Evolutionary conservation across 2,113 vertebrate genomes (phyloP).

Genomic region (Cottus gobio): DNA sequence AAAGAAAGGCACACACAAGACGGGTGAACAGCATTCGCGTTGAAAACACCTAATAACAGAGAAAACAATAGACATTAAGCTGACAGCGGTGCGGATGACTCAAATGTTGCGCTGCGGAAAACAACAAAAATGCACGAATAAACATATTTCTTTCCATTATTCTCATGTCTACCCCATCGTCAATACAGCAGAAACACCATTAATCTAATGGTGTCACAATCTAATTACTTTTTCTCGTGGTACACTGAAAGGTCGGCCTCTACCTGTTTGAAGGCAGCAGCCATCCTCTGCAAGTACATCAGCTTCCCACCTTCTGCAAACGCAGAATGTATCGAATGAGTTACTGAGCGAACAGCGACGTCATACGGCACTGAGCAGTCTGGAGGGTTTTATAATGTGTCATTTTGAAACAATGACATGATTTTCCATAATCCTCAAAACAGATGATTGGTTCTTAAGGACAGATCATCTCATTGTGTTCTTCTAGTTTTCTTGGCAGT

Average conservation of each 20-base stretch:
- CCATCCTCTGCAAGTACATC: not conserved
- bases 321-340: not conserved
- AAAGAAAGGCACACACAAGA: not conserved
- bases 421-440: not conserved
- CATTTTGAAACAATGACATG: not conserved
- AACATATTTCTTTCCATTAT: conserved; percentile 22
- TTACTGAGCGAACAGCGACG: not conserved
- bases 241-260: conserved; percentile 21
- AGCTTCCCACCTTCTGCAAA: not conserved
- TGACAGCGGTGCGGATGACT: conserved; percentile 14
- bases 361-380: not conserved
- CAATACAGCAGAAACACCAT: conserved; percentile 51
- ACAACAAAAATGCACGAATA: conserved; percentile 31
- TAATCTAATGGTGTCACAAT: conserved; percentile 33
- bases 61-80: not conserved
- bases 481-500: not conserved
- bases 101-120: conserved; percentile 25
- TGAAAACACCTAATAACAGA: conserved; percentile 11
- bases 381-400: not conserved
- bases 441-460: not conserved
- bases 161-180: conserved; percentile 21
- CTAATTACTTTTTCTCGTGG: conserved; percentile 38
- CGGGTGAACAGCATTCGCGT: conserved; percentile 1
- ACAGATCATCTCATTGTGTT: not conserved
- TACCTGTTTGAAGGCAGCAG: conserved; percentile 30